Base-by-base conservation (phyloP, 2,888 invertebrate species). In the Orthonevra nobilis region DNA sequence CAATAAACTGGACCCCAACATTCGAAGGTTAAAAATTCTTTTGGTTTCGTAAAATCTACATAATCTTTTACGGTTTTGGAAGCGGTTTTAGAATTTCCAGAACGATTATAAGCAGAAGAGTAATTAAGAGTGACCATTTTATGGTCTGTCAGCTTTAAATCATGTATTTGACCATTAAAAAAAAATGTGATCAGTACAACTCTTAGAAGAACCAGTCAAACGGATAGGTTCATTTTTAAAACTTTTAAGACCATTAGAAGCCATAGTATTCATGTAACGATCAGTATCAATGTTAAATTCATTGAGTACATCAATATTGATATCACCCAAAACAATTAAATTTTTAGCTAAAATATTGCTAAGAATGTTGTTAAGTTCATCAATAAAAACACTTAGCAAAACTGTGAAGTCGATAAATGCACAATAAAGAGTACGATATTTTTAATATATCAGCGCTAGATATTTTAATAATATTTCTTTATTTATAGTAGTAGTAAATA, bases 181-280 rank as follows among this genome's bases (percentile, higher is more conserved):
- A 28, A 58, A 40, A 20, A 58, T 58, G 20, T 58, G 42, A 23
- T 58, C 58, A 44, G 32, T 44, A 12, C 58, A 42, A 32, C 44
- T 56, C 23, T 10, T 26, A 10, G 44, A 44, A 3, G 34, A 28
- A 30, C 44, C 28, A 9, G 42, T 58, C 12, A 40, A 15, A 23
- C 40, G 19, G 23, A 14, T 36, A 19, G 52, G 23, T 36, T 36
- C 52, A 12, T 32, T 44, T 15, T 44, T 9, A 32, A 58, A 5
- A 42, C 28, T 42, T 17, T 42, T 20, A 9, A 20, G 12, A 44
- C 56, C 56, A 56, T 40, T 40, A 12, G 19, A 56, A 17, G 56
- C 17, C 40, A 56, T 56, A 17, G 30, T 10, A 56, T 40, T 19
- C 15, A 40, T 19, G 4, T 56, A 56, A n/a, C 42, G 28, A 6